Base-by-base conservation (phyloP, 2,797 vertebrate species). In the Buceros bicornis region DNA sequence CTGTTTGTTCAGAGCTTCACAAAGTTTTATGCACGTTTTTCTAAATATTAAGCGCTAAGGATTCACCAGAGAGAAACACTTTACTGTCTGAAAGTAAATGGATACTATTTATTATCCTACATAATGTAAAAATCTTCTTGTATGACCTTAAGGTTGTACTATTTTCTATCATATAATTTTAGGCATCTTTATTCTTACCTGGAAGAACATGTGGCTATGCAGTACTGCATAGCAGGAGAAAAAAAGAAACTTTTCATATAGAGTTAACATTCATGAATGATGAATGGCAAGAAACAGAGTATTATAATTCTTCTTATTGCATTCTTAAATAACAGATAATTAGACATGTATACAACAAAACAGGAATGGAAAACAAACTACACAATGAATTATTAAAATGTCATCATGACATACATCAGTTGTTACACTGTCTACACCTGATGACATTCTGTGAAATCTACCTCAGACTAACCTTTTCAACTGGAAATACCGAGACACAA, bases 391-490 rank as follows among this genome's bases (percentile, higher is more conserved):
- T 54, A 87, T 14, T 37, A 88, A 86, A 91, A 91, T 58, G 31
- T 58, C 3, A 2, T 43, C 13, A 29, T 67, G 57, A 76, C 51
- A 76, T 64, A 11, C 48, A 71, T 93, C n/a, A 84, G 33, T 51
- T 76, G 26, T 69, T 76, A 93, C 21, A 64, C 25, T 80, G 25
- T 18, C 72, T 56, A 89, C 40, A 66, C n/a, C 29, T 51, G 50
- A 76, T 70, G 76, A 86, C 73, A 84, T 94, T 93, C 81, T 90
- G 54, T 76, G 82, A 80, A 83, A 72, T 29, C 57, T 65, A 51
- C 42, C 37, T 69, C 60, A 73, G 51, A 47, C 33, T 89, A 90
- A 89, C 74, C 81, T 93, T 94, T 86, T 69, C 80, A 72, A 13
- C 19, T 78, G 64, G 66, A 82, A 93, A 84, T 25, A 76, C 10